These are phyloP conservation scores for Acestrorhynchus altus DNA, from an alignment of 2,797 vertebrate genomes.

Conservation along the genomic window DNA sequence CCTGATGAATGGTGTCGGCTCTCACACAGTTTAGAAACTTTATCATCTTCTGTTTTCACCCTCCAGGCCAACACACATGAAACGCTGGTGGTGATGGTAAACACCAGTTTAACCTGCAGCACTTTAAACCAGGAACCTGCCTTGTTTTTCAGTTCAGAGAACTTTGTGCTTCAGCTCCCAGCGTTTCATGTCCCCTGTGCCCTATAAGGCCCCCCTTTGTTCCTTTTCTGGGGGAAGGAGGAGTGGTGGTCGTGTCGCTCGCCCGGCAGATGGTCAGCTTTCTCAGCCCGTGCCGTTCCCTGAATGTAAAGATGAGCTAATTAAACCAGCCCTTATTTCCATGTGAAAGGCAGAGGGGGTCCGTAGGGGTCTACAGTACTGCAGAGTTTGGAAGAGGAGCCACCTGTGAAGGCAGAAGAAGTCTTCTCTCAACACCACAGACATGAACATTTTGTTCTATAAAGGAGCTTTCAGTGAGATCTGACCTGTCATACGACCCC, in stretches of 20 bases:
- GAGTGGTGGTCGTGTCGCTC: conserved; percentile 4
- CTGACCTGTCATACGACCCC: no score
- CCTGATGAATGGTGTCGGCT: conserved; percentile 50
- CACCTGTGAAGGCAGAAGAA: conserved; percentile 72
- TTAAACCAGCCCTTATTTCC: conserved; percentile 75
- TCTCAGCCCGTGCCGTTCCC: conserved; percentile 68
- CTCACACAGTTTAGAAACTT: conserved; percentile 27
- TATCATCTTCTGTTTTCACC: conserved; percentile 1
- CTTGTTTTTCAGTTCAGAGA: not conserved
- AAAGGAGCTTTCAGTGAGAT: no score
- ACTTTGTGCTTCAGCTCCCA: not conserved
- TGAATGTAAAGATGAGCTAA: conserved; percentile 79
- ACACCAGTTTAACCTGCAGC: not conserved
- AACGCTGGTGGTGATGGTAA: not conserved
- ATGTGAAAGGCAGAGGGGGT: conserved; percentile 72
- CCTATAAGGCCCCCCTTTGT: conserved; percentile 13
- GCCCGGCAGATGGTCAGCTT: conserved; percentile 79
- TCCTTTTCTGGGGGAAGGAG: conserved; percentile 18
- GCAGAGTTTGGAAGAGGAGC: conserved; percentile 22
- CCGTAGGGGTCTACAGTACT: conserved; percentile 56
- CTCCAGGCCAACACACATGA: not conserved
- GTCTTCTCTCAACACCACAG: conserved; percentile 59
- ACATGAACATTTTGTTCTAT: no score
- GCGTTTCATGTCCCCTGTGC: conserved; percentile 1
- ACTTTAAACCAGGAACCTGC: not conserved